A percentile compares a stretch with the other conserved stretches of the same genome.
phyloP scores from a whole-genome alignment of 92 coral and sea anemone species.

The Zoanthus sociatus region DNA sequence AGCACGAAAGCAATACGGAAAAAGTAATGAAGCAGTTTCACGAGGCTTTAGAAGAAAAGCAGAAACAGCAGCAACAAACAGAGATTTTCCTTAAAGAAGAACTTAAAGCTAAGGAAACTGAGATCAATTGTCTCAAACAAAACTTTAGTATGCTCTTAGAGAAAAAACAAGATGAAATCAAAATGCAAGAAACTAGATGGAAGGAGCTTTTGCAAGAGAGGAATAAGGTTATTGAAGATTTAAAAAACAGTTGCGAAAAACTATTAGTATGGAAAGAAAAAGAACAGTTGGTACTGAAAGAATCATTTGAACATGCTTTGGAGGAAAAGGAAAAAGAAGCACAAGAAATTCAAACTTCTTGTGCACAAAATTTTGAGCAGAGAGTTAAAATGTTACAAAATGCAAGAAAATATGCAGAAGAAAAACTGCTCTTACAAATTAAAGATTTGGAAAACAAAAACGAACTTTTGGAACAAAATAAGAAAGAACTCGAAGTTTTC shows the following conservation, averaged over 20 bases:
- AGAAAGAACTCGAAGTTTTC: not conserved
- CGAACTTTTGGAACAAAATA: not conserved
- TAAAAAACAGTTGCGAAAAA: constrained; percentile 60
- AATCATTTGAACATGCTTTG: constrained; percentile 18
- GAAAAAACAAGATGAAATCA: constrained; percentile 39
- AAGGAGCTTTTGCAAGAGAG: constrained; percentile 63
- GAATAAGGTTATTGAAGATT: constrained; percentile 59
- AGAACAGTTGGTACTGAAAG: constrained; percentile 46
- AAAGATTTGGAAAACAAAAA: constrained; percentile 24
- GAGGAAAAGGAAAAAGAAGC: constrained; percentile 20
- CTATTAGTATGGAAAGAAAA: constrained; percentile 61
- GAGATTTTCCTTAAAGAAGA: constrained; percentile 6
- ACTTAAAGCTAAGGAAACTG: constrained; percentile 15
- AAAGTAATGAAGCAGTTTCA: constrained; percentile 24
- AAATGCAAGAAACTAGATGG: constrained; percentile 62
- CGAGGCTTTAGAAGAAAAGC: constrained; percentile 1
- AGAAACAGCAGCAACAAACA: not conserved
- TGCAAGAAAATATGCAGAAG: not conserved
- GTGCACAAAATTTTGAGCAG: constrained; percentile 14
- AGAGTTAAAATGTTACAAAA: constrained; percentile 8
- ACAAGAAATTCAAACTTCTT: not conserved
- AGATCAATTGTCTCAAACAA: constrained; percentile 18
- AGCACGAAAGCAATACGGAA: not conserved
- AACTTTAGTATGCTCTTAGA: not conserved
- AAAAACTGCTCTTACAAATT: not conserved